A percentile compares a stretch with the other conserved stretches of the same genome.
Evolutionary conservation across 2,888 invertebrate species (phyloP).

Genomic region (Desoria tigrina): DNA sequence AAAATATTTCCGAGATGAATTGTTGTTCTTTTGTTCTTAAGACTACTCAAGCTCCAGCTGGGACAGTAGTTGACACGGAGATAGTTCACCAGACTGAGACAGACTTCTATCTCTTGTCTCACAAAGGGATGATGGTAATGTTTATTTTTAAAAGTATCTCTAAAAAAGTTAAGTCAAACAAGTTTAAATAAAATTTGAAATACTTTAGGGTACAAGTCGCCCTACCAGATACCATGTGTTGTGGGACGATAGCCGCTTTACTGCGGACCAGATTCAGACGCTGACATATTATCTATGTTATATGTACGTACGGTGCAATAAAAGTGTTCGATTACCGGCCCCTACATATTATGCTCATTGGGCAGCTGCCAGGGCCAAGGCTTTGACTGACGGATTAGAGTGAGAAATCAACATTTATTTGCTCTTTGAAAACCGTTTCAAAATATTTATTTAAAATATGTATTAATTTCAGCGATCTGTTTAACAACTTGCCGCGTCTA

Average conservation of each 20-base stretch:
- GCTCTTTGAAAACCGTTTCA: background rate
- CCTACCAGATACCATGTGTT: slow-evolving; percentile 72
- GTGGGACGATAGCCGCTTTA: slow-evolving; percentile 73
- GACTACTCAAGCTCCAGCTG: slow-evolving; percentile 59
- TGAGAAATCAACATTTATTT: slow-evolving; percentile 6
- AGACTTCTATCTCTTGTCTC: slow-evolving; percentile 61
- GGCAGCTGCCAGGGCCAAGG: slow-evolving; percentile 46
- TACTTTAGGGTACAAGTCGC: slow-evolving; percentile 18
- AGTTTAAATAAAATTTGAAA: background rate
- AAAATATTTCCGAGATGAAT: background rate
- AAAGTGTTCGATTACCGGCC: slow-evolving; percentile 58
- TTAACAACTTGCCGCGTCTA: slow-evolving; percentile 17
- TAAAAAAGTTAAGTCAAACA: background rate
- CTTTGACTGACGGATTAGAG: slow-evolving; percentile 37
- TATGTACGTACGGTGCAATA: slow-evolving; percentile 77
- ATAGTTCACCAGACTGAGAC: slow-evolving; percentile 61
- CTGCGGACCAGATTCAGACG: slow-evolving; percentile 73
- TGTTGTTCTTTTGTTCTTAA: background rate
- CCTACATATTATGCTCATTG: slow-evolving; percentile 47
- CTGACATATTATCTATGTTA: slow-evolving; percentile 82
- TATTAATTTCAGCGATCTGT: background rate
- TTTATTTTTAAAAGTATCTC: background rate
- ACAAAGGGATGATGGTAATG: slow-evolving; percentile 60
- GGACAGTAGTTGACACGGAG: slow-evolving; percentile 60
- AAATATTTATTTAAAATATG: too few relatives aligned